Percentiles rank a stretch among this genome's conserved stretches.
phyloP scores from a whole-genome alignment of 2,113 vertebrate species.

The Leptocoma aspasia region DNA sequence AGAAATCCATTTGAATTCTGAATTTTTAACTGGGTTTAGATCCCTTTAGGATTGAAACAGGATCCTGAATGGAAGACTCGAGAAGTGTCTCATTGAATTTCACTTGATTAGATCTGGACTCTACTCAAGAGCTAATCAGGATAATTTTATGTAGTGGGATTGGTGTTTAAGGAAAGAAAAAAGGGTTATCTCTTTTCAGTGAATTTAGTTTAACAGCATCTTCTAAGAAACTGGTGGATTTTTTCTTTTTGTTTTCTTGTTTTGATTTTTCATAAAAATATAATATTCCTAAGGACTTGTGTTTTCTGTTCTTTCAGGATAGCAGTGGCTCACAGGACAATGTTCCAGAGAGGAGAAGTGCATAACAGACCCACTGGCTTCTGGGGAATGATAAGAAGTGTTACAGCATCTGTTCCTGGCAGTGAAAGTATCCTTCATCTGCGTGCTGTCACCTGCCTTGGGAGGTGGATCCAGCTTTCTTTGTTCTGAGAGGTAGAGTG shows the following conservation, averaged over 20 bases:
- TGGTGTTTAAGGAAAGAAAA: neutral
- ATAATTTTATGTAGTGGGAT: neutral
- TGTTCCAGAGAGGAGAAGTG: constrained; percentile 95
- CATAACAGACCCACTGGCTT: constrained; percentile 91
- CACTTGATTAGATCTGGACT: constrained; percentile 2
- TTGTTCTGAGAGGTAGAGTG: neutral
- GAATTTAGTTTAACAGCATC: neutral
- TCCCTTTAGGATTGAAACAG: neutral
- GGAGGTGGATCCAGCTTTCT: neutral
- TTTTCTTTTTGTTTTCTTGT: neutral
- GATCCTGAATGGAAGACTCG: neutral
- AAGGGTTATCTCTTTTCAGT: neutral
- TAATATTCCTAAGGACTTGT: neutral
- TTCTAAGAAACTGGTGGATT: neutral
- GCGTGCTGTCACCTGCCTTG: neutral
- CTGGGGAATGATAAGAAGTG: constrained; percentile 99
- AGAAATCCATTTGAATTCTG: neutral
- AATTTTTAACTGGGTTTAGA: neutral
- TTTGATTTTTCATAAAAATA: neutral
- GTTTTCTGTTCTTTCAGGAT: constrained; percentile 80
- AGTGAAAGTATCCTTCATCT: constrained; percentile 93
- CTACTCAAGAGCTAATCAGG: constrained; percentile 8
- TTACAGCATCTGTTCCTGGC: constrained; percentile 87
- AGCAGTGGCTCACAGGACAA: constrained; percentile 91
- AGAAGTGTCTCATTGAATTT: neutral